Evolutionary conservation across 2,888 invertebrate species (phyloP).

Genomic region (Drosophila pseudotalamancana): DNA sequence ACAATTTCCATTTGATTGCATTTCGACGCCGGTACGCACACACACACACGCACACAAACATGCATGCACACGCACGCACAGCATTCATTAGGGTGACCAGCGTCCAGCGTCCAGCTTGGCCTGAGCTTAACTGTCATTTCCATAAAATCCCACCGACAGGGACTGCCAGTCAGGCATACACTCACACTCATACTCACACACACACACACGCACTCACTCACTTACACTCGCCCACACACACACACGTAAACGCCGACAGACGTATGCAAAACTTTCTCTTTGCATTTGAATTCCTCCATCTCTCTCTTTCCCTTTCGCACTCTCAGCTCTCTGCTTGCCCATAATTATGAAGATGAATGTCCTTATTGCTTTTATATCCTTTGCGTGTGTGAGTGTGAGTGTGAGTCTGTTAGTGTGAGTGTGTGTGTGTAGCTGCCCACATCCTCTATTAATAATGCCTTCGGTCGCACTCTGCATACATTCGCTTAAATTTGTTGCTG

Average conservation of each 20-base stretch:
- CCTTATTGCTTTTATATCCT: conserved; percentile 75
- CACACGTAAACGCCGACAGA: conserved; percentile 32
- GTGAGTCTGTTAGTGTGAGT: conserved; percentile 18
- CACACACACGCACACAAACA: conserved; percentile 12
- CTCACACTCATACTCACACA: background rate
- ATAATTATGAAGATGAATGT: conserved; percentile 79
- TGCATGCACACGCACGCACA: conserved; percentile 9
- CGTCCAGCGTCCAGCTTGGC: conserved; percentile 48
- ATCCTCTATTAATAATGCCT: conserved; percentile 78
- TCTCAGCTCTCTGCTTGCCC: conserved; percentile 28
- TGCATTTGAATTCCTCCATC: conserved; percentile 58
- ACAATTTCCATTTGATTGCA: conserved; percentile 78
- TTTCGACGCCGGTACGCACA: conserved; percentile 49
- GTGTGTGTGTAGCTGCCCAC: conserved; percentile 55
- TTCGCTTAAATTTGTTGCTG: conserved; percentile 71
- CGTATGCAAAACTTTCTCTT: conserved; percentile 75
- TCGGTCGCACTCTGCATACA: conserved; percentile 79
- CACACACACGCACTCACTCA: conserved; percentile 1
- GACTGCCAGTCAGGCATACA: background rate
- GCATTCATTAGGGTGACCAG: conserved; percentile 70
- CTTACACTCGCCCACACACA: conserved; percentile 1
- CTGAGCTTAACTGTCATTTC: conserved; percentile 72
- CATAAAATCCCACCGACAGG: conserved; percentile 50
- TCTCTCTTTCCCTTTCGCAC: conserved; percentile 2
- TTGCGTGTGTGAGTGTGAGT: conserved; percentile 34